Conservation (phyloP, 2,113 vertebrate species). For the Halcyon senegalensis region DNA sequence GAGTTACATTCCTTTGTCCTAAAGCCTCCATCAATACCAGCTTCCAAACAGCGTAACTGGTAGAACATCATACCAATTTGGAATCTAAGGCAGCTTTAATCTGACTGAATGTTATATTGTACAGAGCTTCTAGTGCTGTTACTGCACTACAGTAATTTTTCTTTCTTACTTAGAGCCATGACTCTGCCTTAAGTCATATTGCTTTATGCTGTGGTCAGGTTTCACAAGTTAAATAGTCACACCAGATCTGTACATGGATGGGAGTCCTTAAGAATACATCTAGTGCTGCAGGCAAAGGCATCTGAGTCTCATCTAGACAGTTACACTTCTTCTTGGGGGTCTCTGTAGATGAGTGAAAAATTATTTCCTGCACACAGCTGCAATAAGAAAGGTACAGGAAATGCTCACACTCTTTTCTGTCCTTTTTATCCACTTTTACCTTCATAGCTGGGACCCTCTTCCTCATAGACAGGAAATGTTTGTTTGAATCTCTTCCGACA, state of each 20-base stretch:
- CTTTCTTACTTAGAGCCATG: neutral
- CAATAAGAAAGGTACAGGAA: neutral
- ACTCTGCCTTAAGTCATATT: neutral
- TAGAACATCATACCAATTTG: neutral
- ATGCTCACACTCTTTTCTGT: neutral
- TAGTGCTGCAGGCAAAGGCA: neutral
- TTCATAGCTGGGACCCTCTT: neutral
- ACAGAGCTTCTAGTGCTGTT: neutral
- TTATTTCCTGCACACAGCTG: neutral
- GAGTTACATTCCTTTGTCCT: neutral
- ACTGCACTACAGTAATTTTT: neutral
- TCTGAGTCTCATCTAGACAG: neutral
- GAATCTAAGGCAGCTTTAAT: neutral
- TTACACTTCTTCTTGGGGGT: neutral
- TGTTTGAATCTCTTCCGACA: neutral
- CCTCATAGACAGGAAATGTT: neutral
- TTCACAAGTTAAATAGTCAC: neutral
- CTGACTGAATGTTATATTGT: neutral
- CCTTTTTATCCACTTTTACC: neutral
- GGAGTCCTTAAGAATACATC: neutral
- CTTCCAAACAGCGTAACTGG: neutral
- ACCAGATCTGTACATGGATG: neutral
- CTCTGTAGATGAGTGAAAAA: neutral
- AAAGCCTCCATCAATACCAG: neutral
- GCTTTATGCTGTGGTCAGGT: neutral